Percentiles rank a stretch among this genome's conserved stretches.
Conservation (phyloP, 2,888 invertebrate species). For the Ornithoptera priamus region DNA sequence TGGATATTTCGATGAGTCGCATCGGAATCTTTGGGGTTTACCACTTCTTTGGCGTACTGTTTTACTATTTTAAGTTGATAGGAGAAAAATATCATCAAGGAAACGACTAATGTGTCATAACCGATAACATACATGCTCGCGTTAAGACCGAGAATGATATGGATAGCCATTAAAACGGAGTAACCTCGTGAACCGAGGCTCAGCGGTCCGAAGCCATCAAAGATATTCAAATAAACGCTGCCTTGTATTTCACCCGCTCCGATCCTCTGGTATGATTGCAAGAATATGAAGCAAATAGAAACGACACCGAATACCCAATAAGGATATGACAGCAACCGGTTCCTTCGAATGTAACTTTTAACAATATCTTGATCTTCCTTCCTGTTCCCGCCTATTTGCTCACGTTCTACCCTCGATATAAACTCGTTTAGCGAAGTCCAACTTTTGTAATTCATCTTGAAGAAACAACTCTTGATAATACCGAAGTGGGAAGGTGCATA, state of each 20-base stretch:
- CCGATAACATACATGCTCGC: constrained; percentile 52
- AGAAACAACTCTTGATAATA: constrained; percentile 50
- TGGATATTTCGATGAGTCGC: constrained; percentile 49
- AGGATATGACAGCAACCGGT: constrained; percentile 52
- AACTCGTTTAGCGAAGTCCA: constrained; percentile 53
- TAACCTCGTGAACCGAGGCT: constrained; percentile 52
- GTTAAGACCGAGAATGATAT: constrained; percentile 51
- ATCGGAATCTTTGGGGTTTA: constrained; percentile 34
- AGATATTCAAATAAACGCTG: constrained; percentile 48
- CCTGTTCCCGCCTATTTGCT: constrained; percentile 41
- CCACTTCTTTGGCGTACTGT: constrained; percentile 42
- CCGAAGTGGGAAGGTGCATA: constrained; percentile 62
- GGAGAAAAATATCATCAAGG: constrained; percentile 61
- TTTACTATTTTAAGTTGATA: constrained; percentile 55
- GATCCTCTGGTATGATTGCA: constrained; percentile 56
- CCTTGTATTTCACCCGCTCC: constrained; percentile 47
- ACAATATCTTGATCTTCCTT: constrained; percentile 39
- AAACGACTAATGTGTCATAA: constrained; percentile 57
- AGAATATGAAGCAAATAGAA: constrained; percentile 52
- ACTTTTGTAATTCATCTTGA: constrained; percentile 46
- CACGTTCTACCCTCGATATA: constrained; percentile 48
- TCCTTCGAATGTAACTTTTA: constrained; percentile 44
- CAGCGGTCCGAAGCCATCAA: constrained; percentile 58
- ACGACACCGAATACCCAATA: constrained; percentile 52
- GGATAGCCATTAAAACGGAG: constrained; percentile 51